Evolutionary conservation across 2,888 invertebrate genomes (phyloP), one percentile per base, ranked within the genome.

Genomic region (Drosophila pseudotalamancana): DNA sequence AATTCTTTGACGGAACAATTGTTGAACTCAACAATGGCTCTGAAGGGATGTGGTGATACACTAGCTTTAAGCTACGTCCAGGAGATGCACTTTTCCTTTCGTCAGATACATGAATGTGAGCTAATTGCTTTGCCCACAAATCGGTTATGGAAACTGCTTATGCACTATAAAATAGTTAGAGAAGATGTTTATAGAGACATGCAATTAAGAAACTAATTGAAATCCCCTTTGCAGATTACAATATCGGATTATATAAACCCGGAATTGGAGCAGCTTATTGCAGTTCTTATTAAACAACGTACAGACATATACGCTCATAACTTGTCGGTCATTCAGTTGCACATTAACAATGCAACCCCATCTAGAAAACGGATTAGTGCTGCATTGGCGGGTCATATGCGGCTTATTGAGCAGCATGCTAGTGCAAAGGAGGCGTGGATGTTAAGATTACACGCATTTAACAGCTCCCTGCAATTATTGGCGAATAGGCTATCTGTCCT

Each of bases 131-230:
- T 80, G 34, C 77, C 70, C 9, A 84, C 27, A 14, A 61, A 77
- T 45, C 66, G 74, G 4, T 42, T 84, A 18, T 80, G 85, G 87
- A 80, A 73, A 18, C 14, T 34, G 4, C 11, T 87, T 18, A 6
- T 71, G 27, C 62, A 54, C 5, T 76, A 48, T 35, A 69, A 81
- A 65, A 62, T 57, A 54, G 81, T 80, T 18, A 18, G 59, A n/a
- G 3, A 9, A 4, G 35, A 14, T 5, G 14, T 11, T 1, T 3
- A 9, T 9, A 35, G 1, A 4, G 6, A 4, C 6, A 21, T 1
- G 0, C 0, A 3, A 11, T 3, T 4, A 11, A 8, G 6, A 11
- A 0, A 21, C 8, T 19, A 29, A 19, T 3, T 9, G 3, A 0
- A 8, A 29, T 5, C 6, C 39, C 6, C 5, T 5, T 39, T 37